Evolutionary conservation across 2,113 vertebrate species (phyloP).

Genomic region (Melanotaenia duboulayi): DNA sequence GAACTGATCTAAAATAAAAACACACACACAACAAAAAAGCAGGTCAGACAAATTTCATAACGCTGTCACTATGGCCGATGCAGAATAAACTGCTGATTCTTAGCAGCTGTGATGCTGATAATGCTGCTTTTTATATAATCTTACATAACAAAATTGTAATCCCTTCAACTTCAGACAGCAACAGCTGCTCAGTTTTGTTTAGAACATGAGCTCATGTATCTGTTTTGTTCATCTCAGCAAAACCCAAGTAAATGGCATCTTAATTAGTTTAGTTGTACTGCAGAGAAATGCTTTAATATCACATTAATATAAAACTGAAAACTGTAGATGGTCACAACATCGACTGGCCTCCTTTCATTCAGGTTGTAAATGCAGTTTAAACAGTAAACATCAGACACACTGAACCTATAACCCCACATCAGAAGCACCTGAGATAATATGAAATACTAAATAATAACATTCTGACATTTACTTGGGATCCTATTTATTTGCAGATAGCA

Average conservation of each 20-base stretch:
- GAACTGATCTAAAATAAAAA: background rate
- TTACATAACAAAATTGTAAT: slow-evolving; percentile 67
- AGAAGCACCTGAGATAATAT: too few relatives aligned
- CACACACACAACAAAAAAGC: slow-evolving; percentile 6
- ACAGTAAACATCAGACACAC: background rate
- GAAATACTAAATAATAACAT: too few relatives aligned
- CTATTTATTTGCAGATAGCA: too few relatives aligned
- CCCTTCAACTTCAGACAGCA: slow-evolving; percentile 44
- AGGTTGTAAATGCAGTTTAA: too few relatives aligned
- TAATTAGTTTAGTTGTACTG: background rate
- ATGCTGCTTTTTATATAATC: slow-evolving; percentile 44
- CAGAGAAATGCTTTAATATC: background rate
- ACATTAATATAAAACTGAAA: too few relatives aligned
- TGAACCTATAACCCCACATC: too few relatives aligned
- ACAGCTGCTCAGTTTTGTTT: slow-evolving; percentile 60
- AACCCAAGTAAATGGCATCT: slow-evolving; percentile 24
- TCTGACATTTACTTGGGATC: too few relatives aligned
- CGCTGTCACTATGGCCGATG: slow-evolving; percentile 15
- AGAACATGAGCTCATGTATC: slow-evolving; percentile 12
- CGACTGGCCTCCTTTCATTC: too few relatives aligned
- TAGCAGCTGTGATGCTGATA: background rate
- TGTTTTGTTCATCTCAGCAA: slow-evolving; percentile 3
- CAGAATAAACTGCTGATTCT: slow-evolving; percentile 23
- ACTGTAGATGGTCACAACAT: too few relatives aligned
- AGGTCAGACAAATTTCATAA: slow-evolving; percentile 18